Percentiles rank a stretch among this genome's conserved stretches.
These are phyloP conservation scores for Bembecia ichneumoniformis DNA, from an alignment of 2,888 invertebrate genomes.

Conservation along the genomic window DNA sequence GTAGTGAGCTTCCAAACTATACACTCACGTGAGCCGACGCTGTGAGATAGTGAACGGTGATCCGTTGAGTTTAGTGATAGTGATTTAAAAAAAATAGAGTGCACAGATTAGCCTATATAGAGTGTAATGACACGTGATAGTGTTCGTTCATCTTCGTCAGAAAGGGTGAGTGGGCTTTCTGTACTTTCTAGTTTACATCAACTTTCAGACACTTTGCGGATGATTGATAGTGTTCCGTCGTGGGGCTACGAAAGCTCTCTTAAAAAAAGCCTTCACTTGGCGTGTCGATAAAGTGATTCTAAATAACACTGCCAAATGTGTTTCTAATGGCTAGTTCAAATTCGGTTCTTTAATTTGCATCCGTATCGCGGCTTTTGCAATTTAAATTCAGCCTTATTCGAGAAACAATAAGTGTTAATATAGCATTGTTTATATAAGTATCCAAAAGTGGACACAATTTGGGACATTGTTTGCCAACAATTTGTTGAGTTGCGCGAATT, in stretches of 20 bases:
- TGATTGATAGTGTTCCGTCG: conserved; percentile 17
- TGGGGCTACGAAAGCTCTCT: conserved; percentile 7
- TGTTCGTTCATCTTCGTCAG: conserved; percentile 7
- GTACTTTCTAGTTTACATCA: conserved; percentile 12
- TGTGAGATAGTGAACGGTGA: background rate
- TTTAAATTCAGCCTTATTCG: conserved; percentile 2
- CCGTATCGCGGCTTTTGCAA: background rate
- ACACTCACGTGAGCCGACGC: background rate
- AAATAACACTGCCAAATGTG: conserved; percentile 13
- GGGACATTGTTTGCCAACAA: conserved; percentile 25
- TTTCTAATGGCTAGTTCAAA: conserved; percentile 12
- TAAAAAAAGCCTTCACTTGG: conserved; percentile 5
- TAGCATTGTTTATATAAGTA: conserved; percentile 9
- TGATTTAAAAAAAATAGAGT: background rate
- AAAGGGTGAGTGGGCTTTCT: conserved; percentile 23
- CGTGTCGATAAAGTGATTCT: conserved; percentile 1
- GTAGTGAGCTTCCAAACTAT: background rate
- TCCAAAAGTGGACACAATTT: conserved; percentile 14
- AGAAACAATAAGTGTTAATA: conserved; percentile 3
- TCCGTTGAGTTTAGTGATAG: background rate
- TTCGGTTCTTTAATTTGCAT: conserved; percentile 7
- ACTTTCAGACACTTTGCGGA: conserved; percentile 15
- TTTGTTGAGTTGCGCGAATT: conserved; percentile 29
- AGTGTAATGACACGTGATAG: conserved; percentile 35
- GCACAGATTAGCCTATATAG: conserved; percentile 12